A percentile compares a stretch with the other conserved stretches of the same genome.
Conservation (phyloP, 2,113 vertebrate species). For the Oryzias woworae region DNA sequence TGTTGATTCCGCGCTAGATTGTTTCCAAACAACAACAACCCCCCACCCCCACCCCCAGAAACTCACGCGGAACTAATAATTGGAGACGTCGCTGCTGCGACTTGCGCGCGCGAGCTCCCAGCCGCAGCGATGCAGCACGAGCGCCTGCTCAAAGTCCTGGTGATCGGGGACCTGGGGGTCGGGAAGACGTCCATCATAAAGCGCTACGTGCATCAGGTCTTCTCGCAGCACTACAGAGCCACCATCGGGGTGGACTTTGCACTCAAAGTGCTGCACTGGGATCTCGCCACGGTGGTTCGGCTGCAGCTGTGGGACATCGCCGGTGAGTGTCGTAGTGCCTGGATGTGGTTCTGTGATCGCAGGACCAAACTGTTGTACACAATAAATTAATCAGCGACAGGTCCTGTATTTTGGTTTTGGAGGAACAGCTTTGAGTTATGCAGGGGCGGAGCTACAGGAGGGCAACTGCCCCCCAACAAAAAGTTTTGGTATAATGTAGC, state of each 20-base stretch:
- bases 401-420: too few species aligned
- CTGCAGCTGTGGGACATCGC: conserved; percentile 84
- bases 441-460: too few species aligned
- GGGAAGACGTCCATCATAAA: conserved; percentile 82
- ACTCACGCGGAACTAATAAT: conserved; percentile 14
- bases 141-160: conserved; percentile 79
- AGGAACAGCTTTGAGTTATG: too few species aligned
- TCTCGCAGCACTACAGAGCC: conserved; percentile 82
- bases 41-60: neutral
- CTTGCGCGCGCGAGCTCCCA: neutral
- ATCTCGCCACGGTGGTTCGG: conserved; percentile 72
- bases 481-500: too few species aligned
- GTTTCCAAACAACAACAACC: neutral
- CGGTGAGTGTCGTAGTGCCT: conserved; percentile 53
- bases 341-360: neutral
- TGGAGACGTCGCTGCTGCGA: conserved; percentile 9
- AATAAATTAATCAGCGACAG: too few species aligned
- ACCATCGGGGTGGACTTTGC: conserved; percentile 83
- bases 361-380: too few species aligned
- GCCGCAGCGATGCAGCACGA: conserved; percentile 67
- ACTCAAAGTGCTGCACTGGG: conserved; percentile 78
- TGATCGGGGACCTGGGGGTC: conserved; percentile 80
- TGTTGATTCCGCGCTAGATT: neutral
- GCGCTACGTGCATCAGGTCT: conserved; percentile 81
- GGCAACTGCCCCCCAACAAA: too few species aligned